These are phyloP conservation scores for Aphyosemion australe DNA, from an alignment of 2,113 vertebrate genomes.

Conservation along the genomic window DNA sequence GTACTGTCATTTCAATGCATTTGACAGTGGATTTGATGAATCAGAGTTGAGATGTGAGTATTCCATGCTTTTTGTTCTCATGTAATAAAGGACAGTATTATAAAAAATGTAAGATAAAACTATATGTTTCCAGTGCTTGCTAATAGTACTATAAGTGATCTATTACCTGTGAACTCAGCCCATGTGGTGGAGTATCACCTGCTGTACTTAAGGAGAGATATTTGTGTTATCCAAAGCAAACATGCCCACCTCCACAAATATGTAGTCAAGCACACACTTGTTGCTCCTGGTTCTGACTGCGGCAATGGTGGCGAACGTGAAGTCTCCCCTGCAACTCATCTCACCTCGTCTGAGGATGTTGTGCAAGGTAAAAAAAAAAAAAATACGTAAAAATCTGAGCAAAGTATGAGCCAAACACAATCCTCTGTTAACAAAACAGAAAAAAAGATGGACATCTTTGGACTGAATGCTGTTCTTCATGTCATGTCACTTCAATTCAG, in stretches of 20 bases:
- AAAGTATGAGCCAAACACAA: too few species aligned
- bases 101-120: too few species aligned
- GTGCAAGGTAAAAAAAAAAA: too few species aligned
- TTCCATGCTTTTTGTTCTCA: background rate
- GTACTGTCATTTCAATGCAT: slow-evolving; percentile 42
- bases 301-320: slow-evolving; percentile 42
- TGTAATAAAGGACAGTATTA: too few species aligned
- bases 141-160: background rate
- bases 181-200: slow-evolving; percentile 4
- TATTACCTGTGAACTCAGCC: slow-evolving; percentile 13
- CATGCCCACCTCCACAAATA: slow-evolving; percentile 72
- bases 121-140: too few species aligned
- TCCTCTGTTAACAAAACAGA: too few species aligned
- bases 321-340: slow-evolving; percentile 51
- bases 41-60: slow-evolving; percentile 44
- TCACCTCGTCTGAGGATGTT: slow-evolving; percentile 50
- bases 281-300: slow-evolving; percentile 31
- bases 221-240: slow-evolving; percentile 55
- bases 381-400: too few species aligned
- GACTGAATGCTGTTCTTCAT: too few species aligned
- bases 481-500: too few species aligned
- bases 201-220: slow-evolving; percentile 19
- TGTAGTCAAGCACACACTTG: slow-evolving; percentile 75
- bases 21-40: slow-evolving; percentile 25
- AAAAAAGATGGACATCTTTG: too few species aligned